Evolutionary conservation across 92 coral and sea anemone species (phyloP).

Genomic region (Heteractis magnifica): DNA sequence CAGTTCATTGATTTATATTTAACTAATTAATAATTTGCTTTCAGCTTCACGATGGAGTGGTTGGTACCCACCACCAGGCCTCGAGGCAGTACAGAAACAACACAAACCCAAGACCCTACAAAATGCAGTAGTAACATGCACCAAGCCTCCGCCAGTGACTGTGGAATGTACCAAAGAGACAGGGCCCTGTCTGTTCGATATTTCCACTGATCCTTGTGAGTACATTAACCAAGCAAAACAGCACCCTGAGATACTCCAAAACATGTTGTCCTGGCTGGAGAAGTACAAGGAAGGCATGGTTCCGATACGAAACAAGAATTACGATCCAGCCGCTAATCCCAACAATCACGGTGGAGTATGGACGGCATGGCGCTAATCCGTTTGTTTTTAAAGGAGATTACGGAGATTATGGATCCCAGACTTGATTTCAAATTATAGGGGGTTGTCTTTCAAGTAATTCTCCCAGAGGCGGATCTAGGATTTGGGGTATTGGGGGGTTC

Average conservation of each 20-base stretch:
- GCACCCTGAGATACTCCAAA: constrained; percentile 45
- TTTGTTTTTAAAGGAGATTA: too few relatives aligned
- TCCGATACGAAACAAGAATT: constrained; percentile 61
- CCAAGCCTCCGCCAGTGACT: constrained; percentile 56
- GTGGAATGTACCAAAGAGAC: constrained; percentile 48
- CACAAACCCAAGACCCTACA: constrained; percentile 46
- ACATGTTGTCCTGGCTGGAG: constrained; percentile 68
- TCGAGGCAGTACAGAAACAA: constrained; percentile 35
- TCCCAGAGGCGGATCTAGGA: too few relatives aligned
- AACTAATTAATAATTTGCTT: not conserved
- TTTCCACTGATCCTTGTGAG: constrained; percentile 75
- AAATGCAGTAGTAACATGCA: constrained; percentile 74
- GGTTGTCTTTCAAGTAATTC: too few relatives aligned
- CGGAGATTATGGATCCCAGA: too few relatives aligned
- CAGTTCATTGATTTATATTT: not conserved
- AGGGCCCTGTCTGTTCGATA: constrained; percentile 82
- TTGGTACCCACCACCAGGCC: constrained; percentile 85
- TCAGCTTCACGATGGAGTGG: constrained; percentile 69
- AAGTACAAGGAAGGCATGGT: constrained; percentile 73
- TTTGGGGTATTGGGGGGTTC: too few relatives aligned
- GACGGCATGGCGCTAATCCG: constrained; percentile 61
- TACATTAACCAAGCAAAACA: constrained; percentile 62
- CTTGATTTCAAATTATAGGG: too few relatives aligned
- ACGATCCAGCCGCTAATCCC: constrained; percentile 59
- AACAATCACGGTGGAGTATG: constrained; percentile 69